Conservation (phyloP, 2,888 invertebrate species). For the Cristatella mucedo region DNA sequence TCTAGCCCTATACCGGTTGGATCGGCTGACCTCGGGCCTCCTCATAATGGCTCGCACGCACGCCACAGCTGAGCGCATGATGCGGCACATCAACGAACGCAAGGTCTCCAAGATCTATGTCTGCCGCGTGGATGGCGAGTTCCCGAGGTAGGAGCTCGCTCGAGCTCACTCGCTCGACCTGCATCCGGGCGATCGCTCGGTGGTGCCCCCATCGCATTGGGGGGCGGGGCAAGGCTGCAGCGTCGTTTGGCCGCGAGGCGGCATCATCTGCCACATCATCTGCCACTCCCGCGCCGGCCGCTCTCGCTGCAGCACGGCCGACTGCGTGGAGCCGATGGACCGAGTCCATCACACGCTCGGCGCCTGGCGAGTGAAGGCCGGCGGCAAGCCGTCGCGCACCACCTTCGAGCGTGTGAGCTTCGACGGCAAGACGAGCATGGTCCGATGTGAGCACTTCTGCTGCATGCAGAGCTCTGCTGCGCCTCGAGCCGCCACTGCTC, state of each 20-base stretch:
- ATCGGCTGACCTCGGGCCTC: conserved; percentile 85
- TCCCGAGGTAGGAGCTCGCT: conserved; percentile 33
- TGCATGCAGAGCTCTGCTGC: too few species aligned
- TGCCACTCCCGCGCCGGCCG: too few species aligned
- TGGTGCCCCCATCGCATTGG: too few species aligned
- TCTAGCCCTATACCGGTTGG: conserved; percentile 71
- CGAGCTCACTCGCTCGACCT: too few species aligned
- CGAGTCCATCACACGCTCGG: conserved; percentile 88
- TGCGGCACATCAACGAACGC: conserved; percentile 70
- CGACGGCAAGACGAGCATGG: conserved; percentile 77
- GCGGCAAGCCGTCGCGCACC: conserved; percentile 81
- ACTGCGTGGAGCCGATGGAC: conserved; percentile 76
- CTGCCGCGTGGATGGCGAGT: conserved; percentile 30
- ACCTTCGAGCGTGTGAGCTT: conserved; percentile 74
- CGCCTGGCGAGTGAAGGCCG: conserved; percentile 63
- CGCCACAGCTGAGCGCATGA: conserved; percentile 82
- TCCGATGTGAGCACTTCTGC: conserved; percentile 60
- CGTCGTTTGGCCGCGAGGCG: too few species aligned
- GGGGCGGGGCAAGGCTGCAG: too few species aligned
- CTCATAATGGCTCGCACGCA: conserved; percentile 81
- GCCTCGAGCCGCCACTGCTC: too few species aligned
- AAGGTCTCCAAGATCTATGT: conserved; percentile 54
- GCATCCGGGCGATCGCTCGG: too few species aligned
- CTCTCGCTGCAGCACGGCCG: conserved; percentile 60
- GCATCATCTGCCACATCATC: too few species aligned